Percentiles rank a stretch among this genome's conserved stretches.
Conservation (phyloP, 2,888 invertebrate species). For the Zygaena filipendulae region DNA sequence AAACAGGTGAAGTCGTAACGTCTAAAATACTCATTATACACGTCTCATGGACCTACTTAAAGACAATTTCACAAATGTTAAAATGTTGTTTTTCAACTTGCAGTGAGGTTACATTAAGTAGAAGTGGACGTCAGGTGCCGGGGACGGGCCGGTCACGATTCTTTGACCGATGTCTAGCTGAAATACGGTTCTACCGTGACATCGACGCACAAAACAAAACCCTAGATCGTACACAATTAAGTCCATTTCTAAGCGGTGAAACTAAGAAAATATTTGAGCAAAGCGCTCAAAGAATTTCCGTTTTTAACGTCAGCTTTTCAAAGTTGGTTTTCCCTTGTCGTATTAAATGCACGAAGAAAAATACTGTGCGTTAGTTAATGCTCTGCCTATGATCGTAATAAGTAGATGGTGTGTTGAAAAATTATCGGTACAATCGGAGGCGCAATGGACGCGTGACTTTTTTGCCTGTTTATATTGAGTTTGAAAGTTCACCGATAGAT, state of each 20-base stretch:
- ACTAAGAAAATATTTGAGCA: too few species aligned
- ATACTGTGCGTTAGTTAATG: slow-evolving; percentile 55
- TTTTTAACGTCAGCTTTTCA: too few species aligned
- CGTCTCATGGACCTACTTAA: too few species aligned
- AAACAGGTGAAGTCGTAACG: too few species aligned
- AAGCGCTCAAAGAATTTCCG: too few species aligned
- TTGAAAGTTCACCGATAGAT: slow-evolving; percentile 29
- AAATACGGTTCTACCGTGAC: too few species aligned
- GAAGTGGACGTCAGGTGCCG: slow-evolving; percentile 58
- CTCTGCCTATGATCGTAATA: slow-evolving; percentile 65
- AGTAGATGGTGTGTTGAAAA: slow-evolving; percentile 69
- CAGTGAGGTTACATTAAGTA: slow-evolving; percentile 50
- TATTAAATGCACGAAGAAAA: slow-evolving; percentile 33
- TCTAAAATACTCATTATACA: too few species aligned
- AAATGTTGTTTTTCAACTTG: slow-evolving; percentile 35
- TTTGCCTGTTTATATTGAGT: slow-evolving; percentile 62
- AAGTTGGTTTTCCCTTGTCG: slow-evolving; percentile 20
- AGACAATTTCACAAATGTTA: too few species aligned
- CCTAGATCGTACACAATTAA: too few species aligned
- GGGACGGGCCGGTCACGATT: slow-evolving; percentile 64
- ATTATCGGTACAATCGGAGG: slow-evolving; percentile 66
- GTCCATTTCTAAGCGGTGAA: too few species aligned
- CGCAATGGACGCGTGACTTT: slow-evolving; percentile 62
- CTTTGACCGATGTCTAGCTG: slow-evolving; percentile 61
- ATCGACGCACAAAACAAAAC: slow-evolving; percentile 7